phyloP scores from a whole-genome alignment of 2,888 invertebrate species.

The Xanthia icteritia region DNA sequence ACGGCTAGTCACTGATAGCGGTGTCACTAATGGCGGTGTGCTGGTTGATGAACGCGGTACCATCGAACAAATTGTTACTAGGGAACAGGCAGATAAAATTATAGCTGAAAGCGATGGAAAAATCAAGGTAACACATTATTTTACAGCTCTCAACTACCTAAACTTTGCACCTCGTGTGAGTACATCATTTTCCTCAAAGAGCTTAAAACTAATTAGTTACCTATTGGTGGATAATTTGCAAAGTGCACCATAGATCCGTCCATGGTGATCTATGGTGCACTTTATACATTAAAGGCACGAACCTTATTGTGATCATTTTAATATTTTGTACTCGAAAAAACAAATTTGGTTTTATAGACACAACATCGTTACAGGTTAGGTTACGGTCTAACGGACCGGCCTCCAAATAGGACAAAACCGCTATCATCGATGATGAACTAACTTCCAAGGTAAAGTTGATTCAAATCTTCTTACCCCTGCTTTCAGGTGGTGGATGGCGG shows the following conservation, averaged over 20 bases:
- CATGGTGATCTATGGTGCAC: neutral
- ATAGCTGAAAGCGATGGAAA: slow-evolving; percentile 85
- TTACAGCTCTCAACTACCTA: slow-evolving; percentile 4
- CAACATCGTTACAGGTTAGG: slow-evolving; percentile 8
- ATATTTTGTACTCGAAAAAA: neutral
- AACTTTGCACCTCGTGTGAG: neutral
- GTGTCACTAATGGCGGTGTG: slow-evolving; percentile 90
- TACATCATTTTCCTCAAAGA: slow-evolving; percentile 21
- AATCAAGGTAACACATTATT: slow-evolving; percentile 84
- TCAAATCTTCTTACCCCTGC: neutral
- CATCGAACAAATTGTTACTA: slow-evolving; percentile 89
- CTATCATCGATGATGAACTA: neutral
- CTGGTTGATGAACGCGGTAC: slow-evolving; percentile 90
- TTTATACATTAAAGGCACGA: neutral
- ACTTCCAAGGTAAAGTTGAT: neutral
- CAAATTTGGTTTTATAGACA: neutral
- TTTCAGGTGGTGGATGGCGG: slow-evolving; percentile 78
- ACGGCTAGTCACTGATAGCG: slow-evolving; percentile 88
- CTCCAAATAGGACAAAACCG: slow-evolving; percentile 7
- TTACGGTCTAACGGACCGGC: slow-evolving; percentile 33
- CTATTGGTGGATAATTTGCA: neutral
- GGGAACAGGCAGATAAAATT: slow-evolving; percentile 85
- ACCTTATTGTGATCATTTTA: neutral
- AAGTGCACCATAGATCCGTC: too few species aligned
- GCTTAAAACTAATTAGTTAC: neutral